Evolutionary conservation across 2,113 vertebrate genomes (phyloP), one percentile per base, ranked within the genome.

Genomic region (Oenanthe melanoleuca): DNA sequence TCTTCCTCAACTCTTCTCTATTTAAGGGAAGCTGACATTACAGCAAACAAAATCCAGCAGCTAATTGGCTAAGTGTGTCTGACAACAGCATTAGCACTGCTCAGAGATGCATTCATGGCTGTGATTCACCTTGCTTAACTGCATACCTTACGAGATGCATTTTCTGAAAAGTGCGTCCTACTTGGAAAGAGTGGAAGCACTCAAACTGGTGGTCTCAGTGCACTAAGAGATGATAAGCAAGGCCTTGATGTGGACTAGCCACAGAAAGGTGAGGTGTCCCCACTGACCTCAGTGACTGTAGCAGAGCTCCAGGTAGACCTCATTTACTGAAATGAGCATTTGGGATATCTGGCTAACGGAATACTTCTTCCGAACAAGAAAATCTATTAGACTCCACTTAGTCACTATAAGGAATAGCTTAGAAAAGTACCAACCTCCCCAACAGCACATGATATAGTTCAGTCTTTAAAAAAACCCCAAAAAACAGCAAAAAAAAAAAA

Each of bases 1-100:
- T 66, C 40, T 92, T 94, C 67, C 34, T 89, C 0, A 13, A 9
- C 3, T 86, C 45, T 83, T 93, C 73, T 96, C 84, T 88, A 23
- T 83, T 75, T 88, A 90, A 84, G 63, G n/a, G 56, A 89, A 91
- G 77, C 26, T 80, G 95, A 91, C 52, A 65, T 73, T 80, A 82
- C 59, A 72, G 52, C 57, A 86, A 67, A 78, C 24, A 73, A 87
- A 93, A 88, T 33, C 44, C 57, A 71, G 22, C n/a, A 64, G 56
- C 88, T 84, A 56, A 72, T 91, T 92, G 71, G 11, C 45, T 66
- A n/a, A 71, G 63, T 50, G 23, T 31, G 44, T 72, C 52, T 64
- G 52, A 81, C 65, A 83, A 45, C 26, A 88, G 25, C 34, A 40
- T 81, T 79, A 9, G 50, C 61, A 29, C 18, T 69, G 16, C 37